Conservation (phyloP, 1,140 invertebrate genomes). For the Wasmannia auropunctata region DNA sequence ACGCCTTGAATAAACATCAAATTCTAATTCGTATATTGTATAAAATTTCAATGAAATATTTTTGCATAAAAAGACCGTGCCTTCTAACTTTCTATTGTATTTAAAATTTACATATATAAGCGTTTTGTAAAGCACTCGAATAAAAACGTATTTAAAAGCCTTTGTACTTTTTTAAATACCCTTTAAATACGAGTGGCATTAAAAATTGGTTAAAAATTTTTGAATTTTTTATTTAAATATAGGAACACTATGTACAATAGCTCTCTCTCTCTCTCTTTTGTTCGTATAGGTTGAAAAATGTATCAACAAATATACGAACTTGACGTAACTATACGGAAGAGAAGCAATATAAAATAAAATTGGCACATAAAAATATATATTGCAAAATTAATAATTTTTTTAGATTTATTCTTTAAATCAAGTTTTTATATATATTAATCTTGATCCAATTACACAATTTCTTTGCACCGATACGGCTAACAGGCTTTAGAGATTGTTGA, state of each 20-base stretch:
- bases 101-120: background rate
- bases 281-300: background rate
- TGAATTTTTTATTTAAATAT: background rate
- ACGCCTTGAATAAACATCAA: background rate
- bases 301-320: background rate
- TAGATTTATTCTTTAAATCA: background rate
- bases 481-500: background rate
- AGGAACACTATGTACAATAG: background rate
- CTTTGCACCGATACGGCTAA: background rate
- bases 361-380: constrained; percentile 1
- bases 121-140: background rate
- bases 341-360: constrained; percentile 15
- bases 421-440: too few relatives aligned
- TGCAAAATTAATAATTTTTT: constrained; percentile 21
- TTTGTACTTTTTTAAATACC: background rate
- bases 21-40: background rate
- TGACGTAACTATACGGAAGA: background rate
- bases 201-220: background rate
- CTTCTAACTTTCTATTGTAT: background rate
- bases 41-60: background rate
- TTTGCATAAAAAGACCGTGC: background rate
- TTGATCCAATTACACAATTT: constrained; percentile 17
- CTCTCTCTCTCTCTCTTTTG: too few relatives aligned
- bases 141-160: background rate
- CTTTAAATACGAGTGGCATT: background rate